A percentile compares a stretch with the other conserved stretches of the same genome.
Conservation (phyloP, 2,113 vertebrate genomes). For the Cinclus mexicanus region DNA sequence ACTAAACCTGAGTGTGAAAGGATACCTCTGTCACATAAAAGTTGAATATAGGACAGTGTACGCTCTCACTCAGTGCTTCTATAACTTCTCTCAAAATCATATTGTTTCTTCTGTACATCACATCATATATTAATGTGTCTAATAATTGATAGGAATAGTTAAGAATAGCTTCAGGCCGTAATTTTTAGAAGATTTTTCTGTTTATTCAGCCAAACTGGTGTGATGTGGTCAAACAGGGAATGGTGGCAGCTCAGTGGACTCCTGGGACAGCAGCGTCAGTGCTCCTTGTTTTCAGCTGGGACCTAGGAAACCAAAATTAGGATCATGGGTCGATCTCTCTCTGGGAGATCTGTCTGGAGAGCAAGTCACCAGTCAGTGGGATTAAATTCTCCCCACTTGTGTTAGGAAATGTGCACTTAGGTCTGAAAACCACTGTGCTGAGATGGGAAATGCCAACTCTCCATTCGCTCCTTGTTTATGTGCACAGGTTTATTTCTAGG, state of each 20-base stretch:
- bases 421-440: neutral
- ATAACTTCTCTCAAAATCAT: neutral
- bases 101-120: neutral
- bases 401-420: neutral
- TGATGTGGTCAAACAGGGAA: neutral
- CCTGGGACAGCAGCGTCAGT: too few species aligned
- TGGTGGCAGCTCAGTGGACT: neutral
- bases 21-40: neutral
- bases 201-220: neutral
- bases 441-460: neutral
- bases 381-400: neutral
- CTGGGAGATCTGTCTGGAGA: neutral
- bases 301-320: neutral
- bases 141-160: neutral
- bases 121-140: neutral
- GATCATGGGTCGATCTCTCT: neutral
- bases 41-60: neutral
- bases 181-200: neutral
- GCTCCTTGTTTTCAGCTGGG: neutral
- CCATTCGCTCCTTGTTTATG: neutral
- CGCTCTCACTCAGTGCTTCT: neutral
- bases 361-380: neutral
- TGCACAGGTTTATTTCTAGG: neutral
- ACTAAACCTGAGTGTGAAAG: neutral
- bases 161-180: neutral